Evolutionary conservation across 2,888 invertebrate genomes (phyloP), one percentile per base, ranked within the genome.

Genomic region (Toxonevra muliebris): DNA sequence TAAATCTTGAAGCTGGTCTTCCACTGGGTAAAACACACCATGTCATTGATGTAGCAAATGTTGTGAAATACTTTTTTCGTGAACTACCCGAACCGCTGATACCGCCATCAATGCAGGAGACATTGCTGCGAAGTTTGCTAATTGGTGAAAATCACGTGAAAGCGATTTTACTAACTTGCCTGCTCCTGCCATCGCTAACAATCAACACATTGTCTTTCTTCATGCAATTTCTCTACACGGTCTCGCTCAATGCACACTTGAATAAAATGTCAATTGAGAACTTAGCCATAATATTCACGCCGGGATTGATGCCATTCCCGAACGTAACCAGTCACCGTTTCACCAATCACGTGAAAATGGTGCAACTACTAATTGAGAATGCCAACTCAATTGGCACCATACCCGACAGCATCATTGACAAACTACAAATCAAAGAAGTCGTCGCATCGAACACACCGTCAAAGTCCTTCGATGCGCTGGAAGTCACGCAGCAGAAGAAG

Each of bases 241-340:
- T 96, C 42, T 89, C 93, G 9, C 86, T 88, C 42, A 88, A 89
- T 77, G 89, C 91, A 61, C 87, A 88, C 60, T 87, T 88, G 60
- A 96, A 96, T 82, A 91, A 92, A 83, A 97, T 97, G 96, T 90
- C 91, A 75, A 86, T 90, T 0, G 90, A 90, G 62, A 96, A 96
- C 86, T 86, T 96, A 72, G 92, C 96, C 1, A 92, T 95, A 73
- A 92, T 96, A 41, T 87, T 96, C 81, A 91, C 94, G 0, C 96
- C 96, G 0, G 94, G 94, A 79, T 87, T 96, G 62, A 93, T 96
- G 91, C 94, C 94, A 0, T 85, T 75, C 48, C 74, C 76, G 0
- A 90, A 91, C 71, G 88, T 90, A 19, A 88, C 89, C n/a, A 88
- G 90, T 57, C 86, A 89, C 72, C 86, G 92, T 73, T 85, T 92